These are phyloP conservation scores for Drosophila repletoides DNA, from an alignment of 1,140 invertebrate genomes.

Conservation along the genomic window DNA sequence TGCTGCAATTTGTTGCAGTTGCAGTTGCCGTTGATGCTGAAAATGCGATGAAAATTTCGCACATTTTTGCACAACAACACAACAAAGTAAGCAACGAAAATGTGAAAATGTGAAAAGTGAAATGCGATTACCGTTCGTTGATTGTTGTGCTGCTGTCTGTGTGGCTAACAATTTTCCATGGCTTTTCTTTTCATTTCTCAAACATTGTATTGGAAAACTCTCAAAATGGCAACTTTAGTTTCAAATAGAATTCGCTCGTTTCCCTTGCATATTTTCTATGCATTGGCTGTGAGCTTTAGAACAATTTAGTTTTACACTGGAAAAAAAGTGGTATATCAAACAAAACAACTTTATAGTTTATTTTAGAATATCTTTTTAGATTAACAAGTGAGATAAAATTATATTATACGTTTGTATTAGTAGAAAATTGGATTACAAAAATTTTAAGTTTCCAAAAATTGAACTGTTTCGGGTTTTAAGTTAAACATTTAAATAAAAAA, in stretches of 20 bases:
- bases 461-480: no score
- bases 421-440: no score
- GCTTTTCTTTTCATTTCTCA: constrained; percentile 14
- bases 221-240: neutral
- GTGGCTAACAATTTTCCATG: constrained; percentile 21
- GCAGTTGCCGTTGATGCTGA: constrained; percentile 18
- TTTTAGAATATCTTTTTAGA: no score
- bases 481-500: no score
- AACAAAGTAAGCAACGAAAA: constrained; percentile 64
- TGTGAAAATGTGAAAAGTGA: constrained; percentile 11
- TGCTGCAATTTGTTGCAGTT: constrained; percentile 1
- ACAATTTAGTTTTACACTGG: no score
- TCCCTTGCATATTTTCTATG: no score
- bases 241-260: constrained; percentile 35
- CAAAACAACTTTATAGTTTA: no score
- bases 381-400: no score
- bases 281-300: no score
- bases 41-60: constrained; percentile 40
- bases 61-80: constrained; percentile 53
- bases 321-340: no score
- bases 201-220: neutral
- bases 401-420: no score
- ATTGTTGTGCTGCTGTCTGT: constrained; percentile 31
- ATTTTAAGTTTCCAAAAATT: no score
- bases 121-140: constrained; percentile 19